Evolutionary conservation across 2,113 vertebrate species (phyloP).

Genomic region (Rostratula benghalensis): DNA sequence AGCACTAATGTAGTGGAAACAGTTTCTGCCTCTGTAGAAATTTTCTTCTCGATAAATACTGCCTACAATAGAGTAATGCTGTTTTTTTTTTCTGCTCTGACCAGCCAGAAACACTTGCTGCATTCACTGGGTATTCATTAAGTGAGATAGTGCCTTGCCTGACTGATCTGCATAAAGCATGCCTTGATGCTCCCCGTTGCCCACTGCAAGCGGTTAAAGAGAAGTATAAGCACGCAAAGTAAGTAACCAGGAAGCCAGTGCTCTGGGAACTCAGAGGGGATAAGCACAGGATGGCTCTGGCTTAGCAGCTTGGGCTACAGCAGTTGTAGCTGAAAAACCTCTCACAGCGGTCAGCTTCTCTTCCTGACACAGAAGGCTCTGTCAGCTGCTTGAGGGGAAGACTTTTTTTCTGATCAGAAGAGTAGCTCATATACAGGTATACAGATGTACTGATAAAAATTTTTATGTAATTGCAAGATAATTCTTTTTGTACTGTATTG

Average conservation of each 20-base stretch:
- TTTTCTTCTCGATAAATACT: background rate
- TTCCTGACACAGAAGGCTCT: background rate
- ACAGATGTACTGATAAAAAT: background rate
- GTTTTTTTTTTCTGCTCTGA: background rate
- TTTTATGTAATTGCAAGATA: background rate
- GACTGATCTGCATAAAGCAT: slow-evolving; percentile 82
- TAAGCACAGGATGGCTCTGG: background rate
- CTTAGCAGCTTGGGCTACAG: background rate
- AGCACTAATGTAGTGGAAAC: background rate
- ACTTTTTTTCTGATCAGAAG: background rate
- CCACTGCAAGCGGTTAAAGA: slow-evolving; percentile 86
- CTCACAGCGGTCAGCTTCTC: background rate
- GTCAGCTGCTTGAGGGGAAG: background rate
- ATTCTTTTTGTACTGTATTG: background rate
- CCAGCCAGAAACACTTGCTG: slow-evolving; percentile 84
- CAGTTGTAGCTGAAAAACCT: background rate
- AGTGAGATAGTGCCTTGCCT: slow-evolving; percentile 85
- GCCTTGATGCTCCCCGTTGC: slow-evolving; percentile 71
- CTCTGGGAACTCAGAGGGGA: background rate
- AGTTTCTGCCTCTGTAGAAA: background rate
- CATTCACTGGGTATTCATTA: slow-evolving; percentile 87
- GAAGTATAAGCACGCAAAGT: slow-evolving; percentile 88
- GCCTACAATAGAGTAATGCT: background rate
- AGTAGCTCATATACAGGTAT: background rate
- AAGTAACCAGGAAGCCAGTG: slow-evolving; percentile 46